Base-by-base conservation (phyloP, 1,140 invertebrate genomes). In the Homarus americanus region DNA sequence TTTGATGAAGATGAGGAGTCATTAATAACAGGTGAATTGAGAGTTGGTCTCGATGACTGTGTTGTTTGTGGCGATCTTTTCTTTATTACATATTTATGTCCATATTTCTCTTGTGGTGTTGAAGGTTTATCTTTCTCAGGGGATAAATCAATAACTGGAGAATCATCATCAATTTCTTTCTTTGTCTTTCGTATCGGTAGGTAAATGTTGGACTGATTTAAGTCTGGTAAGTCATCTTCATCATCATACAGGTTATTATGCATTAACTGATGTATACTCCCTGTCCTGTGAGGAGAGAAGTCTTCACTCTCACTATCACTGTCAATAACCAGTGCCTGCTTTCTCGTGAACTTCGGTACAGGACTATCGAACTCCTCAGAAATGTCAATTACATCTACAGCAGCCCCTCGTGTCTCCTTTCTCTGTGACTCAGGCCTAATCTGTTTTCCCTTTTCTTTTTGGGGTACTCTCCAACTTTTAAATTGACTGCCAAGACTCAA, bases 301-400 rank as follows among this genome's bases (percentile, higher is more conserved):
- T 79, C 15, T 38, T 90, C 87, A 49, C 41, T 58, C 12, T 91
- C 90, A 82, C 85, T 86, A 72, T 79, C 76, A 80, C 90, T 91
- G 2, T 36, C 36, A 32, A 44, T 72, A 36, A 49, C 24, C n/a
- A n/a, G 9, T n/a, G 24, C 12, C 63, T 36, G 53, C 20, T 17
- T 86, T 69, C 58, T 90, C 10, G 53, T 17, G 20, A 40, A 40
- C 20, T 10, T n/a, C n/a, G 36, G 9, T 10, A 82, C 4, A 73
- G 58, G 76, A n/a, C 40, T 69, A 4, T 53, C 87, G 2, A 28
- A 32, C 1, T 63, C 79, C 53, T 36, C 12, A 53, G 24, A 28
- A 38, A 24, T 41, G 15, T 41, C 75, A n/a, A 1, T 12, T 7
- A 63, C 28, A 63, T 53, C 28, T 28, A 28, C 7, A 9, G 28